Evolutionary conservation across 1,140 invertebrate species (phyloP).

Genomic region (Mercenaria mercenaria): DNA sequence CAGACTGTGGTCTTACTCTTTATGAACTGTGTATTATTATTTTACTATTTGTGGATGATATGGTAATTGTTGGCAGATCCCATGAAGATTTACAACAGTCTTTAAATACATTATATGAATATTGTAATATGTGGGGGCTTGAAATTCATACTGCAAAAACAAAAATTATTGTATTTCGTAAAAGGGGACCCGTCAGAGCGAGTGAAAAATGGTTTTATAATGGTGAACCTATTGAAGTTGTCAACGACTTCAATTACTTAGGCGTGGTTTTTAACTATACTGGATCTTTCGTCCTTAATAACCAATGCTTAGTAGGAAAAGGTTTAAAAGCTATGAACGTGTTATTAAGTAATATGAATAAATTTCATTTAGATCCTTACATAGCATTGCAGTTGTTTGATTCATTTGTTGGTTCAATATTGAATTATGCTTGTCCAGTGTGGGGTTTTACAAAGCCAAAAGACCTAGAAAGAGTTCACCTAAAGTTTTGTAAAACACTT

Average conservation of each 20-base stretch:
- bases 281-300: neutral
- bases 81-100: neutral
- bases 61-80: neutral
- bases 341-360: neutral
- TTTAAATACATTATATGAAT: neutral
- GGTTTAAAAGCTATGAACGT: neutral
- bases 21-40: too few relatives aligned
- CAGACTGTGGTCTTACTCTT: too few relatives aligned
- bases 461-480: neutral
- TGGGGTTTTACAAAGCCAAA: slow-evolving; percentile 2
- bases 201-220: neutral
- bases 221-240: neutral
- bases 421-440: neutral
- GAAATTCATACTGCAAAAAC: neutral
- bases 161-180: neutral
- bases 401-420: neutral
- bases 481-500: neutral
- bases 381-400: neutral
- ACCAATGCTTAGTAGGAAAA: neutral
- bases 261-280: neutral
- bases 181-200: neutral
- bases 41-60: neutral
- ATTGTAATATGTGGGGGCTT: neutral
- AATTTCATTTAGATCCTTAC: neutral
- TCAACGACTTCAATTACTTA: neutral